phyloP scores from a whole-genome alignment of 2,888 invertebrate genomes.

The Agelastica alni region DNA sequence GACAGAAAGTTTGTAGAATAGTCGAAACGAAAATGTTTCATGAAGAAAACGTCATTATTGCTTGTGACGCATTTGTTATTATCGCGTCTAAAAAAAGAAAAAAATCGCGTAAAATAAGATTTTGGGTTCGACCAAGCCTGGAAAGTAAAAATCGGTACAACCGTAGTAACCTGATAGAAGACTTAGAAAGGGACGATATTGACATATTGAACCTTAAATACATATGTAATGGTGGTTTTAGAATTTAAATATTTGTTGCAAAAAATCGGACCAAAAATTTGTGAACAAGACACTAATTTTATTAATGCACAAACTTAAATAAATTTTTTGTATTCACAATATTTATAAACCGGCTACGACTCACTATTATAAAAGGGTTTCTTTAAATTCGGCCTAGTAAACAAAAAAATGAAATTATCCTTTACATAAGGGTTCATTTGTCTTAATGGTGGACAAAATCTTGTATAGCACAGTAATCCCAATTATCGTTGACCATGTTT shows the following conservation, averaged over 20 bases:
- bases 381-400: no score
- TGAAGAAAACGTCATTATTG: slow-evolving; percentile 15
- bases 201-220: slow-evolving; percentile 27
- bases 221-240: slow-evolving; percentile 23
- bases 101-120: slow-evolving; percentile 15
- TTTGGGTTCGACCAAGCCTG: slow-evolving; percentile 23
- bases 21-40: slow-evolving; percentile 20
- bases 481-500: no score
- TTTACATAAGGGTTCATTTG: no score
- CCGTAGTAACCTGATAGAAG: slow-evolving; percentile 11
- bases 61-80: slow-evolving; percentile 20
- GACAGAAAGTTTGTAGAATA: slow-evolving; percentile 19
- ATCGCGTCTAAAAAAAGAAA: slow-evolving; percentile 21
- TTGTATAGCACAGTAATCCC: no score
- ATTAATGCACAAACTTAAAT: no score
- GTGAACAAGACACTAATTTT: no score
- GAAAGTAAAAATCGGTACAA: slow-evolving; percentile 19
- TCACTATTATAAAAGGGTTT: no score
- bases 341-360: no score
- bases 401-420: no score
- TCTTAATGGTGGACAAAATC: no score
- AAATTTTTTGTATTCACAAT: no score
- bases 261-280: slow-evolving; percentile 6
- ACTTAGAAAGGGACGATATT: slow-evolving; percentile 19
- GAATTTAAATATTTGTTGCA: slow-evolving; percentile 20